Conservation (phyloP, 2,113 vertebrate genomes). For the Elaphurus davidianus region DNA sequence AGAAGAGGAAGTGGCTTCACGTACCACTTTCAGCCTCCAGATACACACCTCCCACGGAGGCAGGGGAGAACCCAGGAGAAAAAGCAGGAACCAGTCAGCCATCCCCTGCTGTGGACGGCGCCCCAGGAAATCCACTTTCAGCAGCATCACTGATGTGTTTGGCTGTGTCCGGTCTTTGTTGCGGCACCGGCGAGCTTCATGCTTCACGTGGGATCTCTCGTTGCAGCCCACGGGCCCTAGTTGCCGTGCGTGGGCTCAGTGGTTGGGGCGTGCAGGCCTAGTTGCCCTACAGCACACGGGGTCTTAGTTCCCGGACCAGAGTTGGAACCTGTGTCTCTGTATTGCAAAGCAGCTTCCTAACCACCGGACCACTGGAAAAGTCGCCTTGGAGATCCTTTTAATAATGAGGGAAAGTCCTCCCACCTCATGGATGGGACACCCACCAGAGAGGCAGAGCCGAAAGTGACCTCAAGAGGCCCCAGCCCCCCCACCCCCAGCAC, state of each 20-base stretch:
- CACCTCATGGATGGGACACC: background rate
- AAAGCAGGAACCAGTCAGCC: background rate
- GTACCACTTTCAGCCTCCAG: background rate
- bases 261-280: background rate
- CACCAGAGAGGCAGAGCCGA: background rate
- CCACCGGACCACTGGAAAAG: background rate
- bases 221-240: background rate
- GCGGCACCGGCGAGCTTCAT: accelerated
- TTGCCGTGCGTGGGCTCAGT: background rate
- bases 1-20: background rate
- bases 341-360: background rate
- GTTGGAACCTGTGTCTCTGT: background rate
- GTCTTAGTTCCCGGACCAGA: background rate
- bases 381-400: background rate
- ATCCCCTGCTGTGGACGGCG: background rate
- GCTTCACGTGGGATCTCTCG: background rate
- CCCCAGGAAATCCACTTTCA: background rate
- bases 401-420: background rate
- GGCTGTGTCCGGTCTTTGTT: accelerated
- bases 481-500: background rate
- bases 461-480: background rate
- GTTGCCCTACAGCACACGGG: background rate
- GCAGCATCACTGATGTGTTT: background rate
- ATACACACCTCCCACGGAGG: background rate
- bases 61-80: background rate